Evolutionary conservation across 2,797 vertebrate genomes (phyloP).

Genomic region (Hylomyscus alleni): DNA sequence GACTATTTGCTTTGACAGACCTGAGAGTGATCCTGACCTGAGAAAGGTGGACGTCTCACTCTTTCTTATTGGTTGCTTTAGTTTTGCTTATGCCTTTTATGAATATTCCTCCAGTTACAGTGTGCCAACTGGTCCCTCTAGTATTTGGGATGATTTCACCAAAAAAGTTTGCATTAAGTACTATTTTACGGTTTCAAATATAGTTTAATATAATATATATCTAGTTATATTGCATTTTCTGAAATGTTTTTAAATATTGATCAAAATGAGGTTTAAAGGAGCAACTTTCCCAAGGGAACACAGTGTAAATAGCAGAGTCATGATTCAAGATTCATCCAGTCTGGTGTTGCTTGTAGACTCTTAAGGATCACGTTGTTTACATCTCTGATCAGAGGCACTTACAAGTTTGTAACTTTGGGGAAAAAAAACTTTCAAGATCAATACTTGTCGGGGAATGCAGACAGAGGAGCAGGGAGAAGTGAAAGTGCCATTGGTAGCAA

Average conservation of each 20-base stretch:
- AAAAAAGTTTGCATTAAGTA: not conserved
- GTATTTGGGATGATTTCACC: not conserved
- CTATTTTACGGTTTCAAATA: conserved; percentile 47
- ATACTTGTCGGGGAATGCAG: not conserved
- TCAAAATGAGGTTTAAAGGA: conserved; percentile 7
- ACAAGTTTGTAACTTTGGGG: not conserved
- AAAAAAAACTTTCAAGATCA: not conserved
- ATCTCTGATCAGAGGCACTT: not conserved
- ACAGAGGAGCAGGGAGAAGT: not conserved
- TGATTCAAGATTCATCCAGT: not conserved
- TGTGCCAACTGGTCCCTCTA: not conserved
- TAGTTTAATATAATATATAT: conserved; percentile 46
- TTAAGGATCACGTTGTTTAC: not conserved
- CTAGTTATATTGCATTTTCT: not conserved
- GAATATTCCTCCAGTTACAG: not conserved
- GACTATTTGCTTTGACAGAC: not conserved
- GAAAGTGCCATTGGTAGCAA: not conserved
- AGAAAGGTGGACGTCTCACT: not conserved
- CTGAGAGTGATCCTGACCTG: not conserved
- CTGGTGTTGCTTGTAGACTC: not conserved
- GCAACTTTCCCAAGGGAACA: not conserved
- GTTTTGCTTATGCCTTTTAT: not conserved
- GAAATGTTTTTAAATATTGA: conserved; percentile 68
- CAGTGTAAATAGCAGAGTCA: not conserved
- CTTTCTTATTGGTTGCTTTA: not conserved